Base-by-base conservation (phyloP, 2,797 vertebrate species). In the Hippopotamyrus pictus region DNA sequence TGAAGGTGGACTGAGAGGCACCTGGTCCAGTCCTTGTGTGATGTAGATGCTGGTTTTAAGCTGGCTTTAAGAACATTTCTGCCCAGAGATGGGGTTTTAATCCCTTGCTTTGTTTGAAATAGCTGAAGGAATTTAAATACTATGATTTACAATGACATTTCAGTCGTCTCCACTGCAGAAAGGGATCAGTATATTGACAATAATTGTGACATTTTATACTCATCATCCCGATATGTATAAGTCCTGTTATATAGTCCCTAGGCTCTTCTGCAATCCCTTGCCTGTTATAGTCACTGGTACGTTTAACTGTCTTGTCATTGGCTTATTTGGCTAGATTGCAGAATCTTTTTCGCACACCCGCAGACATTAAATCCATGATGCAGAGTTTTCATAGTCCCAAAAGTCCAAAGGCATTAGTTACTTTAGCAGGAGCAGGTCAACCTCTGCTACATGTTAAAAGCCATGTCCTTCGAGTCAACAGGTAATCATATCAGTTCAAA, bases 291-390 rank as follows among this genome's bases (percentile, higher is more conserved):
- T 51, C 11, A 85, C 83, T 25, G 48, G 83, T 50, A 48, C 1
- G 9, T 86, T 86, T 51, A 51, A 29, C 50, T 0, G 50, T 54
- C 50, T 17, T 53, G 84, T 33, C 25, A 51, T 29, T 37, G 46
- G 22, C 51, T 86, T 33, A 33, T 22, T 54, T 51, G 50, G 29
- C 25, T 86, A 54, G 12, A 54, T 54, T 48, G n/a, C 12, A 53
- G 50, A 17, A 46, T 53, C 8, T 53, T 50, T 86, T 29, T 37
- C 48, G 37, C 25, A 53, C 50, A 37, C 84, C 12, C 2, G 1
- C 84, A 86, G 84, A 9, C 48, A 37, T 54, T 29, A 86, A 86
- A 51, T 86, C 48, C 76, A 86, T 86, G 46, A 29, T 86, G 48
- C 25, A 86, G 48, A 33, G 12, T 33, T 76, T 86, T 86, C 22